Conservation (phyloP, 2,113 vertebrate genomes). For the Sapajus apella region DNA sequence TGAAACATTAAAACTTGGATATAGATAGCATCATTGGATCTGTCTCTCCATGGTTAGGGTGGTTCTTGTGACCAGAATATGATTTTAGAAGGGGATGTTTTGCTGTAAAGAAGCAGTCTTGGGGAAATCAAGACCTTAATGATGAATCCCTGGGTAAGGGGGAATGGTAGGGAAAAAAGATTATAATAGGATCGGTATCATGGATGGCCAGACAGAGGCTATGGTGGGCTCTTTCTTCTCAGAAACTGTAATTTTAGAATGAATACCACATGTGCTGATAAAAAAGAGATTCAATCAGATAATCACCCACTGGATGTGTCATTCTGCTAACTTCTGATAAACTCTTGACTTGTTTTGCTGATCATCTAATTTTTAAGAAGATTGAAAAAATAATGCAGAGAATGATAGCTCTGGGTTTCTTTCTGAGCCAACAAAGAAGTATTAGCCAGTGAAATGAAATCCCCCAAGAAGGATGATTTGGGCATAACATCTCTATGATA, state of each 20-base stretch:
- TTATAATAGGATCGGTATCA: not conserved
- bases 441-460: not conserved
- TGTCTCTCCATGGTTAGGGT: not conserved
- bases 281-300: not conserved
- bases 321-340: not conserved
- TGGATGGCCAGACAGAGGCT: not conserved
- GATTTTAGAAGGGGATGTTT: not conserved
- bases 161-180: not conserved
- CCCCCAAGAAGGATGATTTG: not conserved
- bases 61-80: not conserved
- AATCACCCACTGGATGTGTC: not conserved
- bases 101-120: not conserved
- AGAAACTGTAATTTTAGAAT: not conserved
- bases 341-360: not conserved
- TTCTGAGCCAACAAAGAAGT: not conserved
- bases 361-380: conserved; percentile 19
- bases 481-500: not conserved
- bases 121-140: not conserved
- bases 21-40: not conserved
- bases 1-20: not conserved
- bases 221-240: not conserved
- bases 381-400: not conserved
- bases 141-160: not conserved
- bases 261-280: not conserved
- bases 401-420: not conserved